phyloP scores from a whole-genome alignment of 1,140 invertebrate species.

The Temnothorax curvispinosus region DNA sequence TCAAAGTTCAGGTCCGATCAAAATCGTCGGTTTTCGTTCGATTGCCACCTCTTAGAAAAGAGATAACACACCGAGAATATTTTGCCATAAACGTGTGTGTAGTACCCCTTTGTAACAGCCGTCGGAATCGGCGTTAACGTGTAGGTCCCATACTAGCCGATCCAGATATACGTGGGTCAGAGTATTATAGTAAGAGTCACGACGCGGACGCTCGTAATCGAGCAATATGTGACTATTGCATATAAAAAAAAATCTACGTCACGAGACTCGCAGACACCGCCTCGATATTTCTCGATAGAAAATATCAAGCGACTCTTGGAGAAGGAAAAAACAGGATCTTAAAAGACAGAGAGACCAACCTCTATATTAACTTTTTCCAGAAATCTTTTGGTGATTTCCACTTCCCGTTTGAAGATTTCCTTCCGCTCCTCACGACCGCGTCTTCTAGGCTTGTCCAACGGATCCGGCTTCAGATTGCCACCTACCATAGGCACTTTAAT shows the following conservation, averaged over 20 bases:
- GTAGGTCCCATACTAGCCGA: too few species aligned
- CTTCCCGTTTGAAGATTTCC: slow-evolving; percentile 84
- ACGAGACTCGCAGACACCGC: not conserved
- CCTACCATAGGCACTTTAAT: slow-evolving; percentile 83
- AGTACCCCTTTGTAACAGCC: too few species aligned
- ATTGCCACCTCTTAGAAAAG: too few species aligned
- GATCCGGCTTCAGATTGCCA: slow-evolving; percentile 83
- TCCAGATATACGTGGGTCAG: too few species aligned
- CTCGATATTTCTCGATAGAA: not conserved
- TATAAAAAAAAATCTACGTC: not conserved
- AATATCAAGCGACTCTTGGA: not conserved
- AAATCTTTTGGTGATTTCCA: slow-evolving; percentile 85
- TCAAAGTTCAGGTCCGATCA: too few species aligned
- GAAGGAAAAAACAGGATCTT: not conserved
- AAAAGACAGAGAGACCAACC: slow-evolving; percentile 67
- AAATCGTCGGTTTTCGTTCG: too few species aligned
- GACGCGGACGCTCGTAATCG: too few species aligned
- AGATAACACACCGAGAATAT: too few species aligned
- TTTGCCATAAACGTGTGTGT: too few species aligned
- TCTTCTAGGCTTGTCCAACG: slow-evolving; percentile 82
- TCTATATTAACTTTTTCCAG: slow-evolving; percentile 84
- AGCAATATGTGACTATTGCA: too few species aligned
- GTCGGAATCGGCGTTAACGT: too few species aligned
- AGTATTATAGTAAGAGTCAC: too few species aligned
- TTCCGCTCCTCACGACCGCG: slow-evolving; percentile 84